Conservation (phyloP, 2,797 vertebrate species). For the Coilia nasus region DNA sequence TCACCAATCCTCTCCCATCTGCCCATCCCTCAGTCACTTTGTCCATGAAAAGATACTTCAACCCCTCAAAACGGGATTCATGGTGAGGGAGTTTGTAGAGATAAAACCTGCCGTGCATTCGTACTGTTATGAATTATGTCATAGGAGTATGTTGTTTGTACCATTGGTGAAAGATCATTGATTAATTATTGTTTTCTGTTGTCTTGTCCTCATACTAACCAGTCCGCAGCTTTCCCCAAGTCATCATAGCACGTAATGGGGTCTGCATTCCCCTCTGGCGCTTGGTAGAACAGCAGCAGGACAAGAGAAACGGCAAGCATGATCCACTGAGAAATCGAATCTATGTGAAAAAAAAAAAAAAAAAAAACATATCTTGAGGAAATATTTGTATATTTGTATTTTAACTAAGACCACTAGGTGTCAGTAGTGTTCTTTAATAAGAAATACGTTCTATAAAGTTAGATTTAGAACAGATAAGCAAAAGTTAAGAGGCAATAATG, state of each 20-base stretch:
- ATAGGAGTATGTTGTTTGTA: not conserved
- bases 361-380: not conserved
- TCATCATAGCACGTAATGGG: conserved; percentile 84
- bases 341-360: not conserved
- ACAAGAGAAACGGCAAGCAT: conserved; percentile 33
- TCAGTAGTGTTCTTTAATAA: too few species aligned
- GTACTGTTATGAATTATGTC: not conserved
- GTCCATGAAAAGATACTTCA: conserved; percentile 81
- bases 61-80: conserved; percentile 56
- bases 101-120: conserved; percentile 78
- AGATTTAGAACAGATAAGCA: too few species aligned
- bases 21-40: conserved; percentile 74
- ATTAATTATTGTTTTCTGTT: not conserved
- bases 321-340: not conserved
- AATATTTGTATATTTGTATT: too few species aligned
- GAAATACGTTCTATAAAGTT: too few species aligned
- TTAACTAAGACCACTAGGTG: too few species aligned
- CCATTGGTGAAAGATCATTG: not conserved
- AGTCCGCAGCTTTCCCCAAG: conserved; percentile 81
- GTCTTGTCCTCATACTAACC: conserved; percentile 68
- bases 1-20: conserved; percentile 71
- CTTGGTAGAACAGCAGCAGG: conserved; percentile 60
- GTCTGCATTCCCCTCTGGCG: conserved; percentile 57
- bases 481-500: too few species aligned
- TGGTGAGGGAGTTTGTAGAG: conserved; percentile 84